These are phyloP conservation scores for Dendrocincla tyrannina DNA, from an alignment of 2,797 vertebrate species.

Conservation along the genomic window DNA sequence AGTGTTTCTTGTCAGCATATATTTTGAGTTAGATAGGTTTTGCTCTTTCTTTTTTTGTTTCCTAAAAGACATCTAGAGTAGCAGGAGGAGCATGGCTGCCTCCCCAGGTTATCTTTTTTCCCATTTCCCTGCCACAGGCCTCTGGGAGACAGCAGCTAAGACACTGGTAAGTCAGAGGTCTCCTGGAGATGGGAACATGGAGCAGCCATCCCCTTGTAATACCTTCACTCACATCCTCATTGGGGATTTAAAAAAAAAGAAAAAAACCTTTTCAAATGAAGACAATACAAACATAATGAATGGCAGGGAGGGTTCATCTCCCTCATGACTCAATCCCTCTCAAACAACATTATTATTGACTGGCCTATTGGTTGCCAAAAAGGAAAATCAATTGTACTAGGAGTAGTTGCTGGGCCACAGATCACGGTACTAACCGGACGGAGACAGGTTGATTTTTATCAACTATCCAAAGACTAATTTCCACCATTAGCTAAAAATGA, in stretches of 20 bases:
- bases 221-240: slow-evolving; percentile 32
- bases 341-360: slow-evolving; percentile 86
- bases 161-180: neutral
- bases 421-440: slow-evolving; percentile 71
- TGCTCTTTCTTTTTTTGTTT: neutral
- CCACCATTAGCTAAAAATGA: slow-evolving; percentile 74
- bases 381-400: slow-evolving; percentile 82
- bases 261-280: slow-evolving; percentile 73
- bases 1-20: neutral
- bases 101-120: neutral
- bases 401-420: slow-evolving; percentile 73
- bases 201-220: slow-evolving; percentile 24
- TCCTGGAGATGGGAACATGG: neutral
- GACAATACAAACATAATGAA: slow-evolving; percentile 83
- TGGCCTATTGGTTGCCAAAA: slow-evolving; percentile 82
- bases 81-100: neutral
- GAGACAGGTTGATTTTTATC: slow-evolving; percentile 79
- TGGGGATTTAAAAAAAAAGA: neutral
- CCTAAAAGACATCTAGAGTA: neutral
- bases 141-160: neutral
- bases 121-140: neutral
- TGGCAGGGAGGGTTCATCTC: slow-evolving; percentile 77
- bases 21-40: neutral
- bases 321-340: slow-evolving; percentile 78
- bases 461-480: slow-evolving; percentile 76